Percentiles rank a stretch among this genome's conserved stretches.
Evolutionary conservation across 2,113 vertebrate species (phyloP).

Genomic region (Galeopterus variegatus): DNA sequence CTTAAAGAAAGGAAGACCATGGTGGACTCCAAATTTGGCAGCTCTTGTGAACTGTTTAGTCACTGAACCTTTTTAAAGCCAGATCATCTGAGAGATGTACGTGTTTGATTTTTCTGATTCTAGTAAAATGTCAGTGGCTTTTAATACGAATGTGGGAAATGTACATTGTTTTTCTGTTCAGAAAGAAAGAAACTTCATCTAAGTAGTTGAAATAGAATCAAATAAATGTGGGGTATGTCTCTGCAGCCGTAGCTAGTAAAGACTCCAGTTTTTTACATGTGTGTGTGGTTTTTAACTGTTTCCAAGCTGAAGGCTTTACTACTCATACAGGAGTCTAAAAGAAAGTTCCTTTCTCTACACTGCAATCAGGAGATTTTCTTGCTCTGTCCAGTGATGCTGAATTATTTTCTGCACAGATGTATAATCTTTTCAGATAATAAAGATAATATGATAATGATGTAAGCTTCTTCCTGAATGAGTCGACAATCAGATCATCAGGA

Average conservation of each 20-base stretch:
- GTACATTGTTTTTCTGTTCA: conserved; percentile 36
- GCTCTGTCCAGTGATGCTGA: neutral
- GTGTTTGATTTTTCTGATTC: conserved; percentile 18
- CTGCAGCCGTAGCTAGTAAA: neutral
- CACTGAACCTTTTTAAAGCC: neutral
- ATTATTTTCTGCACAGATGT: conserved; percentile 29
- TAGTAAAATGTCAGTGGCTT: conserved; percentile 42
- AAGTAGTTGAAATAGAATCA: neutral
- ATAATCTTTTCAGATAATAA: conserved; percentile 5
- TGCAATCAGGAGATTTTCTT: conserved; percentile 39
- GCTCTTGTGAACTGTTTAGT: neutral
- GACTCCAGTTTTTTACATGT: neutral
- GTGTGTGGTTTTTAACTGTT: conserved; percentile 16
- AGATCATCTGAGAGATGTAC: neutral
- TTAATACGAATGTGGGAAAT: conserved; percentile 7
- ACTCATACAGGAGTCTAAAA: neutral
- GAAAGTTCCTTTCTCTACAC: neutral
- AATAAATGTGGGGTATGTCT: neutral
- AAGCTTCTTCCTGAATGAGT: neutral
- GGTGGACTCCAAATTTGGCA: neutral
- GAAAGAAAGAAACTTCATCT: conserved; percentile 3
- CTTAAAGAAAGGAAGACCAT: neutral
- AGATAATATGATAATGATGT: conserved; percentile 1
- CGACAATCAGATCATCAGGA: neutral
- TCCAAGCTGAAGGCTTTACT: conserved; percentile 36